Evolutionary conservation across 1,140 invertebrate species (phyloP), one percentile per base, ranked within the genome.

Genomic region (Temnothorax curvispinosus): DNA sequence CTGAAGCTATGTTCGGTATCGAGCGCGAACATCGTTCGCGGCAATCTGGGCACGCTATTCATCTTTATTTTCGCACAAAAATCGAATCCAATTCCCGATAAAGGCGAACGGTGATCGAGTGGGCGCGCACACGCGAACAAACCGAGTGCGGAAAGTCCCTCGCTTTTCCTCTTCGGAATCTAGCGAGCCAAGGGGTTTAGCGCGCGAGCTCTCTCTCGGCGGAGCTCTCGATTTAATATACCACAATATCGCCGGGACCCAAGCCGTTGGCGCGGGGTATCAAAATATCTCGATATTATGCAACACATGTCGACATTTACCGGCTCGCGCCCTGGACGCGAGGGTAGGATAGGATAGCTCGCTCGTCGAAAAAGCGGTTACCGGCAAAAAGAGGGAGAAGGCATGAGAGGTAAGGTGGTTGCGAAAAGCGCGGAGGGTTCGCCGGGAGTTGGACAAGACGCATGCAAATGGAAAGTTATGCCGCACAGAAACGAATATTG

Each of bases 391-490:
- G 78, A n/a, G 56, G 72, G 56, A 80, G 78, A 76, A 60, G 60
- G 76, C 67, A 65, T 78, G 85, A 50, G 27, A 11, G 8, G 52
- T 44, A 47, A n/a, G 69, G 78, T 35, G 91, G 88, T 75, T 85
- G 87, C 82, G 77, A 88, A 86, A 90, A 88, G 80, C 82, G 67
- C 90, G 88, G 87, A 90, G 89, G 91, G 87, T 71, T 78, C 90
- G 52, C 38, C 65, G 85, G 82, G 86, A 88, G 88, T 89, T 77
- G 86, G 77, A 85, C 87, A 87, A 90, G 91, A 90, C 88, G 90
- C 88, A 94, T 94, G 94, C 93, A 95, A 95, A 95, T 95, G 92
- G 93, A 94, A 94, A 95, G 94, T 95, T 94, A 95, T 94, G 93
- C 93, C 89, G 92, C 92, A 90, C 91, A 93, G 94, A 94, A 94